These are phyloP conservation scores for Lepus americanus DNA, from an alignment of 2,113 vertebrate species.

Conservation along the genomic window DNA sequence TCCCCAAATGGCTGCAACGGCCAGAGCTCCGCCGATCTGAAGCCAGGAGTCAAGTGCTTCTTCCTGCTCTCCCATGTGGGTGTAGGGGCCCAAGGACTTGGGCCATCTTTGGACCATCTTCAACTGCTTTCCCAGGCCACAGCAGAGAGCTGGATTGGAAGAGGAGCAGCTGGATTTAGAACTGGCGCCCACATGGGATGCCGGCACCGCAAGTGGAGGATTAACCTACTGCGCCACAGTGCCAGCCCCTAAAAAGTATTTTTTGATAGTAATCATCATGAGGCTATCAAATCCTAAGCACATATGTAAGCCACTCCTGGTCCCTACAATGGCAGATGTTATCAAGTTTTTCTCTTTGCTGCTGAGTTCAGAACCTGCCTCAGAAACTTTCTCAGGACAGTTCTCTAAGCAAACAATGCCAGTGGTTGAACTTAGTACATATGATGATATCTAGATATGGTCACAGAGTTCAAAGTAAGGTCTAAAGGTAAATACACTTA, in stretches of 20 bases:
- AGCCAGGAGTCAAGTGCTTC: no score
- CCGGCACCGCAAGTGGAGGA: no score
- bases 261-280: not conserved
- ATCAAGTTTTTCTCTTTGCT: constrained; percentile 30
- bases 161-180: no score
- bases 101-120: no score
- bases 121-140: no score
- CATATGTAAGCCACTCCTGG: not conserved
- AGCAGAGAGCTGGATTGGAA: no score
- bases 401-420: constrained; percentile 25
- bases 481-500: constrained; percentile 30
- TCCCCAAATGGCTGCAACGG: no score
- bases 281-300: not conserved
- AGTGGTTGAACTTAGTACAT: not conserved
- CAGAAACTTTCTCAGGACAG: constrained; percentile 17
- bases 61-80: no score
- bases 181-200: no score
- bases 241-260: not conserved
- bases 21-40: no score
- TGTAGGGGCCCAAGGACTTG: no score
- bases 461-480: not conserved
- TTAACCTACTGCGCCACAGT: no score
- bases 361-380: constrained; percentile 29
- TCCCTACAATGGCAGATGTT: not conserved
- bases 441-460: not conserved